Evolutionary conservation across 23 tunicate species (phyloP), one percentile per base, ranked within the genome.

Genomic region (Styela clava): DNA sequence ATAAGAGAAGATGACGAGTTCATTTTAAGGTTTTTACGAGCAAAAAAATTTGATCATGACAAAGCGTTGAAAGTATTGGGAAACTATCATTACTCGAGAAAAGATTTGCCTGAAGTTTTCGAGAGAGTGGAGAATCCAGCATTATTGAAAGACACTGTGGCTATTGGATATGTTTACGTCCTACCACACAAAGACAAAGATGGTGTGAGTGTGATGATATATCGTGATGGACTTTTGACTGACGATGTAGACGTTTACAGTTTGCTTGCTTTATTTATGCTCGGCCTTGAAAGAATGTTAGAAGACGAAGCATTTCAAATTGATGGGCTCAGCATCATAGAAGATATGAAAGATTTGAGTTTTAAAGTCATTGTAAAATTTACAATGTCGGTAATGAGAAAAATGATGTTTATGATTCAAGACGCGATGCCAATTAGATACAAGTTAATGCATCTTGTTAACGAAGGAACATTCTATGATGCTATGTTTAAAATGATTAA

Each of bases 391-490:
- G 83, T 81, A 16, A 32, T 92, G 74, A 71, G 81, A 61, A 83
- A 63, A 52, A 78, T 92, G 88, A 86, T 71, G 16, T 35, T 30
- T 26, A 61, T 89, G 83, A 64, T 56, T 22, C 81, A 76, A 73
- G 97, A 92, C 52, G 91, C 91, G 33, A 92, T 92, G 97, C 97
- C 97, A 2, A 34, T 92, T 16, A 74, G 97, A 26, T 83, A 78
- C 68, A 86, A 79, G 56, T 82, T 88, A 2, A 61, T 81, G 33
- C 84, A 92, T 37, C 18, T 92, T 16, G 23, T 92, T 7, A 86
- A 92, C 72, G 97, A 92, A 61, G 88, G 88, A 21, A 83, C 22
- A 36, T 64, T 92, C 1, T 78, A 30, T 9, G 91, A 86, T 37
- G 78, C 79, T 28, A 0, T 92, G 1, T 76, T 86, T 79, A 62